Evolutionary conservation across 1,140 invertebrate genomes (phyloP).

Genomic region (Danaus plexippus): DNA sequence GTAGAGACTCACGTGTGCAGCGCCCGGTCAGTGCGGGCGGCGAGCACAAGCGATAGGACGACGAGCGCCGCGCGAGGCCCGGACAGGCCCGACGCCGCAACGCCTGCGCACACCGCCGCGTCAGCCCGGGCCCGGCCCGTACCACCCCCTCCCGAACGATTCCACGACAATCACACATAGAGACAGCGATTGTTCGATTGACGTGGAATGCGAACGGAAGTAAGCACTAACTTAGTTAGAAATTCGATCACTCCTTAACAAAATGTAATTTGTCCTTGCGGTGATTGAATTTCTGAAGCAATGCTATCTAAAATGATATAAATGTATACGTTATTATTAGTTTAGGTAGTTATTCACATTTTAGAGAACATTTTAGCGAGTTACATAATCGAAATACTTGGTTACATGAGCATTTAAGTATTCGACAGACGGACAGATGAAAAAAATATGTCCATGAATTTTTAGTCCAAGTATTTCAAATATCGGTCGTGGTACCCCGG

Average conservation of each 20-base stretch:
- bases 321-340: too few relatives aligned
- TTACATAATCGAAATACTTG: conserved; percentile 18
- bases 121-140: conserved; percentile 76
- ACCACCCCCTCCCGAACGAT: conserved; percentile 17
- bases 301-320: too few relatives aligned
- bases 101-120: conserved; percentile 67
- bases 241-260: conserved; percentile 7
- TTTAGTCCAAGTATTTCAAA: conserved; percentile 27
- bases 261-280: background rate
- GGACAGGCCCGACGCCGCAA: conserved; percentile 45
- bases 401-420: background rate
- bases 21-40: conserved; percentile 66
- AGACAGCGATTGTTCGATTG: background rate
- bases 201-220: conserved; percentile 10
- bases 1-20: conserved; percentile 62
- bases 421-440: background rate
- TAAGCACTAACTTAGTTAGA: conserved; percentile 7
- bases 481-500: conserved; percentile 42
- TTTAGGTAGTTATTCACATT: background rate
- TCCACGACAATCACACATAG: conserved; percentile 5
- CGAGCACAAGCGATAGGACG: conserved; percentile 59
- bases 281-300: conserved; percentile 14
- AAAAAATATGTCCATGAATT: background rate
- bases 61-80: conserved; percentile 46
- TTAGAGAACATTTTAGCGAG: conserved; percentile 13